Percentiles rank a stretch among this genome's conserved stretches.
Conservation (phyloP, 1,140 invertebrate species). For the Ruditapes philippinarum region DNA sequence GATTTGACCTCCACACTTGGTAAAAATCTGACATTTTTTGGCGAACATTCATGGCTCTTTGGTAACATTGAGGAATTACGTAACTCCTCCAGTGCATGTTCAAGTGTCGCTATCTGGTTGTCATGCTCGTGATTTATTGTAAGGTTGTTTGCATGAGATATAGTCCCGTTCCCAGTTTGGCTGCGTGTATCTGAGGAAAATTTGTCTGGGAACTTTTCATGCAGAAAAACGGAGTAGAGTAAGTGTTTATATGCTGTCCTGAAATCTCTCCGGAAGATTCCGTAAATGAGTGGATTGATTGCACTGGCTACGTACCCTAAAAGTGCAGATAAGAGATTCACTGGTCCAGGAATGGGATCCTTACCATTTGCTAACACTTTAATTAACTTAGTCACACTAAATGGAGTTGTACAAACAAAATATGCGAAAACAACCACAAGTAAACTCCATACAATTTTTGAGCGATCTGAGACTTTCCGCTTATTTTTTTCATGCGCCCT, state of each 20-base stretch:
- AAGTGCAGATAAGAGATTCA: constrained; percentile 82
- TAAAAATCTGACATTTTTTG: background rate
- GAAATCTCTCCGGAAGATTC: constrained; percentile 85
- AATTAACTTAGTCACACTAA: constrained; percentile 86
- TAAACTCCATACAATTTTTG: constrained; percentile 83
- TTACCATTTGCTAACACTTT: constrained; percentile 77
- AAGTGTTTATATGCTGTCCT: constrained; percentile 77
- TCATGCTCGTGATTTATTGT: background rate
- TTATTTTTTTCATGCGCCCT: constrained; percentile 24
- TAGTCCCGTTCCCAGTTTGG: background rate
- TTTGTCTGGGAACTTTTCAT: background rate
- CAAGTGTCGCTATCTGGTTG: background rate
- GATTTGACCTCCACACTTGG: background rate
- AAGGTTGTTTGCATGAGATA: background rate
- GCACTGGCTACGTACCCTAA: constrained; percentile 83
- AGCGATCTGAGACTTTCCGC: constrained; percentile 71
- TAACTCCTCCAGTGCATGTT: background rate
- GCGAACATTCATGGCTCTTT: background rate
- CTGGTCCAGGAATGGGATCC: constrained; percentile 77
- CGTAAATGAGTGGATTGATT: constrained; percentile 86
- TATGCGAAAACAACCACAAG: constrained; percentile 84
- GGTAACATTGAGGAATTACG: background rate
- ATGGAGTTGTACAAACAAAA: constrained; percentile 86
- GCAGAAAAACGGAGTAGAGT: background rate
- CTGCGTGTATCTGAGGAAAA: background rate